These are phyloP conservation scores for Imbricaverruca yamaguchii DNA, from an alignment of 2,888 invertebrate genomes.

Conservation along the genomic window DNA sequence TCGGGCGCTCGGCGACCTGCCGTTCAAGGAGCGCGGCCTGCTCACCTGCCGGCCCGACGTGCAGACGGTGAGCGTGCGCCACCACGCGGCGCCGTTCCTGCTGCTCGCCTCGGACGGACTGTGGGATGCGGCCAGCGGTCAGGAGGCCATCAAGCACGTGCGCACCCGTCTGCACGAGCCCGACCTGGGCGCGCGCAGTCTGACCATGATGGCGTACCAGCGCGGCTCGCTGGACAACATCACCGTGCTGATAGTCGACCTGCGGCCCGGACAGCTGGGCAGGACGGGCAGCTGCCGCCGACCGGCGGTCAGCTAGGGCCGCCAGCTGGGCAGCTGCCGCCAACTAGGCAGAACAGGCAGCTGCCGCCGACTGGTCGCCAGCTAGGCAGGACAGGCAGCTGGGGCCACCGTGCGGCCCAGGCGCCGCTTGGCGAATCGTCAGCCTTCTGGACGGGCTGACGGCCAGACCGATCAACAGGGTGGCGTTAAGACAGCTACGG, in stretches of 20 bases:
- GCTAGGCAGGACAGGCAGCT: neutral
- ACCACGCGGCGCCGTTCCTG: constrained; percentile 61
- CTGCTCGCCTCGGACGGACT: constrained; percentile 91
- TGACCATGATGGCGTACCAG: constrained; percentile 82
- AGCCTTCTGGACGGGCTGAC: too few species aligned
- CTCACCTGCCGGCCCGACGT: constrained; percentile 95
- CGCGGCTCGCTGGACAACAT: constrained; percentile 92
- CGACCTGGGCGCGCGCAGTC: constrained; percentile 74
- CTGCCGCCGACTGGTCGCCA: neutral
- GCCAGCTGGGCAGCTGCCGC: neutral
- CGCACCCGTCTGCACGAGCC: constrained; percentile 76
- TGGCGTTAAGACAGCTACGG: too few species aligned
- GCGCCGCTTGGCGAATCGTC: neutral
- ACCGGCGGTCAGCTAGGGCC: neutral
- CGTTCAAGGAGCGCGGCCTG: constrained; percentile 83
- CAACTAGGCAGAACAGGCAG: neutral
- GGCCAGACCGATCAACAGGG: too few species aligned
- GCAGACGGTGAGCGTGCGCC: constrained; percentile 75
- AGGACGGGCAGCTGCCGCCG: constrained; percentile 2
- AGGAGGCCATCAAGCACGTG: constrained; percentile 84
- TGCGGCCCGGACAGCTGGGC: constrained; percentile 39
- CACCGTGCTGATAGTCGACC: constrained; percentile 82
- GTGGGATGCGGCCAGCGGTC: constrained; percentile 93
- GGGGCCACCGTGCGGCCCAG: neutral
- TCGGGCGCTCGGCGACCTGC: constrained; percentile 89